Evolutionary conservation across 2,113 vertebrate genomes (phyloP).

Genomic region (Anguilla japonica): DNA sequence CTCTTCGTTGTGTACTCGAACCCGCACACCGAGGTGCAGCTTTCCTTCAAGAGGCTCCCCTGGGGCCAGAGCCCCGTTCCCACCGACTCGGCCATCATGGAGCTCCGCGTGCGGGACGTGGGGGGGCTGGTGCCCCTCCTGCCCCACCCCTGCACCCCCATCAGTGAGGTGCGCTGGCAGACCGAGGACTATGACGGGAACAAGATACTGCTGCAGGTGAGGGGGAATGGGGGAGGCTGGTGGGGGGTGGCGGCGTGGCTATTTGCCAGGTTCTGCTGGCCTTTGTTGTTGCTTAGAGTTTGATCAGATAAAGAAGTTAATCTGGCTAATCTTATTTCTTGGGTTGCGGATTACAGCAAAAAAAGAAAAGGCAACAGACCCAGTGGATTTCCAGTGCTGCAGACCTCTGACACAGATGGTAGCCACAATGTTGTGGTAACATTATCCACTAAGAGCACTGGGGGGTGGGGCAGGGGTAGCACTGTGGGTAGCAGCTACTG

Average conservation of each 20-base stretch:
- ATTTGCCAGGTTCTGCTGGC: not conserved
- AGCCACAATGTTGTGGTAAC: not conserved
- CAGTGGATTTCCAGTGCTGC: too few species aligned
- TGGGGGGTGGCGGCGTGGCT: not conserved
- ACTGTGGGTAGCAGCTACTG: too few species aligned
- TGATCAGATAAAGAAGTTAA: too few species aligned
- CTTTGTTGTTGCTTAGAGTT: not conserved
- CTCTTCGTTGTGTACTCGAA: conserved; percentile 89
- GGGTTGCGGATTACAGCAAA: too few species aligned
- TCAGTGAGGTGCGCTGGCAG: conserved; percentile 91
- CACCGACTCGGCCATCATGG: conserved; percentile 81
- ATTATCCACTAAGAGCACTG: not conserved
- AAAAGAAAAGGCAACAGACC: too few species aligned
- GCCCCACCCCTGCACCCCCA: conserved; percentile 88
- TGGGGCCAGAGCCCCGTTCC: conserved; percentile 71
- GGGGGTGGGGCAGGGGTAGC: too few species aligned
- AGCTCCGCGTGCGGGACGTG: conserved; percentile 87
- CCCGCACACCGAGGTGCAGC: conserved; percentile 84
- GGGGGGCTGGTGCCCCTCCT: conserved; percentile 84
- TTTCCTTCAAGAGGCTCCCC: conserved; percentile 86
- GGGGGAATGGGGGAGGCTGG: not conserved
- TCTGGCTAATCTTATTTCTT: too few species aligned
- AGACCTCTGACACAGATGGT: not conserved
- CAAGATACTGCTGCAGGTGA: conserved; percentile 91
- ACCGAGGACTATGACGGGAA: conserved; percentile 93